Base-by-base conservation (phyloP, 2,888 invertebrate genomes). In the Blomia tropicalis region DNA sequence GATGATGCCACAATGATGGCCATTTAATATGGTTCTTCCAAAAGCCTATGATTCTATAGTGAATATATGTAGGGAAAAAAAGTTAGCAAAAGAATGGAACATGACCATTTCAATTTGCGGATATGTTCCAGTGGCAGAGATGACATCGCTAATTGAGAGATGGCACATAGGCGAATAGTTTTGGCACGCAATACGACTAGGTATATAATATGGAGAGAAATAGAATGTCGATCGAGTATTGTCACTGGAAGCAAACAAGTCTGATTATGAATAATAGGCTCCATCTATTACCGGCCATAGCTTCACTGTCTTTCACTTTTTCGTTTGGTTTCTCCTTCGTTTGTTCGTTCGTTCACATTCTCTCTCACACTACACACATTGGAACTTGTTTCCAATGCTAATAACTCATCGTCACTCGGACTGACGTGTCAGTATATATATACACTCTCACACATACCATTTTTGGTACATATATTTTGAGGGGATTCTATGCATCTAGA, bases 321-420 rank as follows among this genome's bases (percentile, higher is more conserved):
- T 25, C 22, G n/a, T n/a, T n/a, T n/a, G n/a, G n/a, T n/a, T n/a
- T n/a, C n/a, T n/a, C n/a, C n/a, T n/a, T n/a, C n/a, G n/a, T n/a
- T n/a, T n/a, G n/a, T n/a, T n/a, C n/a, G n/a, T n/a, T n/a, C n/a
- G n/a, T n/a, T n/a, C n/a, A n/a, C n/a, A n/a, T n/a, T n/a, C n/a
- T n/a, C n/a, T n/a, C n/a, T n/a, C n/a, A n/a, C n/a, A n/a, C n/a
- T n/a, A n/a, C n/a, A n/a, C n/a, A n/a, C n/a, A n/a, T n/a, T n/a
- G n/a, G n/a, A n/a, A n/a, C n/a, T n/a, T n/a, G n/a, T n/a, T n/a
- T n/a, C n/a, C n/a, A 47, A 19, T 14, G 51, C 51, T 47, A 47
- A 47, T 47, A 47, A 47, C 51, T 47, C 51, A 47, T 47, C 51
- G 51, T 47, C 51, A 47, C 51, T 47, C 7, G 51, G 22, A 47